These are phyloP conservation scores for Lycodopsis pacificus DNA, from an alignment of 2,797 vertebrate genomes.

Conservation along the genomic window DNA sequence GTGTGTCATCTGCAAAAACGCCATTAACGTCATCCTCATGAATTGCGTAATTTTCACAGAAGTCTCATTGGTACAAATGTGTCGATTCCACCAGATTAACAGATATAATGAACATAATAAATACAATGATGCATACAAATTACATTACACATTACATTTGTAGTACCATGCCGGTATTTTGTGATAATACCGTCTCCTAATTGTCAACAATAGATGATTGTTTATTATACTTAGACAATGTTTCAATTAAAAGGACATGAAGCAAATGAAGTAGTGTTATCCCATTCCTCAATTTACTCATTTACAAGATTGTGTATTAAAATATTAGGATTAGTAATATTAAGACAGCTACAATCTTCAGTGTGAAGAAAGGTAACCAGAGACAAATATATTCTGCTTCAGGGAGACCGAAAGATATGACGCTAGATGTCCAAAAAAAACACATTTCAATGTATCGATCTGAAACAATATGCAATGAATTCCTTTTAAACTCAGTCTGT, in stretches of 20 bases:
- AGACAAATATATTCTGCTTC: slow-evolving; percentile 42
- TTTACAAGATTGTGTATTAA: slow-evolving; percentile 21
- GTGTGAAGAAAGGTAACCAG: slow-evolving; percentile 60
- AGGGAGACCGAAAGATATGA: slow-evolving; percentile 30
- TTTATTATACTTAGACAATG: slow-evolving; percentile 18
- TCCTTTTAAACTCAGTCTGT: slow-evolving; percentile 17
- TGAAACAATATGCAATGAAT: neutral
- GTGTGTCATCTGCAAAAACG: slow-evolving; percentile 13
- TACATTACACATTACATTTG: slow-evolving; percentile 23
- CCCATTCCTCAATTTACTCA: slow-evolving; percentile 9
- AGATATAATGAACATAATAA: slow-evolving; percentile 45
- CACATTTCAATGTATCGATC: slow-evolving; percentile 10
- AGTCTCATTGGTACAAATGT: slow-evolving; percentile 11
- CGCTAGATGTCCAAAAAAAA: slow-evolving; percentile 18
- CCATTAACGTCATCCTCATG: neutral
- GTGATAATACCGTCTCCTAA: slow-evolving; percentile 21
- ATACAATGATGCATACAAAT: slow-evolving; percentile 43
- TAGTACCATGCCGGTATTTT: slow-evolving; percentile 28
- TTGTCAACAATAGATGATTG: slow-evolving; percentile 57
- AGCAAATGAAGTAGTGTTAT: slow-evolving; percentile 31
- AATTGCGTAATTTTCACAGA: slow-evolving; percentile 9
- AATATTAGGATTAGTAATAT: slow-evolving; percentile 49
- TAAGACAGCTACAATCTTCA: slow-evolving; percentile 58
- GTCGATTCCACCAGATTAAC: slow-evolving; percentile 34
- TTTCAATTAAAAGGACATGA: slow-evolving; percentile 20